Evolutionary conservation across 2,113 vertebrate genomes (phyloP).

Genomic region (Tenebrosternarchus preto): DNA sequence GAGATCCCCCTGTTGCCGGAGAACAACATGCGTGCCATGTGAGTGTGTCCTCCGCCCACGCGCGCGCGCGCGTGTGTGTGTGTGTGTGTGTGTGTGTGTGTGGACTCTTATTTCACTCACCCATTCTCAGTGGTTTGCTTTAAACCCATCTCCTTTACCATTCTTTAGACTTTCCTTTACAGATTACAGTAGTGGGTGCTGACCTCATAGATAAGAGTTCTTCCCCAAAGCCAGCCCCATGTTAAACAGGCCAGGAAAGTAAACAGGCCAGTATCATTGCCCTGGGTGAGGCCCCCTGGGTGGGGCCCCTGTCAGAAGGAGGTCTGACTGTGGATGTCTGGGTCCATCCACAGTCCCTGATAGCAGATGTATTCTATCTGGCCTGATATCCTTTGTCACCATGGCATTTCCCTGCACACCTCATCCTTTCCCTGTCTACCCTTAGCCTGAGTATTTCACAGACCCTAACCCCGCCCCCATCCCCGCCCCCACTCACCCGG

Average conservation of each 20-base stretch:
- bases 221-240: slow-evolving; percentile 70
- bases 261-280: not conserved
- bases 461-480: not conserved
- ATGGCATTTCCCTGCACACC: not conserved
- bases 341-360: not conserved
- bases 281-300: not conserved
- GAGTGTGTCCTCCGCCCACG: slow-evolving; percentile 82
- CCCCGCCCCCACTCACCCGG: not conserved
- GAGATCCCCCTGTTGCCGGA: slow-evolving; percentile 95
- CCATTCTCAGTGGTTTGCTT: too few relatives aligned
- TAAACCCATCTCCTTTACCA: too few relatives aligned
- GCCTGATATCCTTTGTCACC: not conserved
- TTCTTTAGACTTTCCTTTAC: too few relatives aligned
- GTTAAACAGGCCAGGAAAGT: not conserved
- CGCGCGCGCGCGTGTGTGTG: too few relatives aligned
- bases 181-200: too few relatives aligned
- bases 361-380: not conserved
- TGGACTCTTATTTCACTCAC: too few relatives aligned
- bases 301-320: too few relatives aligned
- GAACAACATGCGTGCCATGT: slow-evolving; percentile 96
- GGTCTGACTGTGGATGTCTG: not conserved
- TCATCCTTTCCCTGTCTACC: not conserved
- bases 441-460: not conserved
- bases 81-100: too few relatives aligned
- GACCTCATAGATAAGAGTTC: slow-evolving; percentile 88